Evolutionary conservation across 2,113 vertebrate species (phyloP).

Genomic region (Myxocyprinus asiaticus): DNA sequence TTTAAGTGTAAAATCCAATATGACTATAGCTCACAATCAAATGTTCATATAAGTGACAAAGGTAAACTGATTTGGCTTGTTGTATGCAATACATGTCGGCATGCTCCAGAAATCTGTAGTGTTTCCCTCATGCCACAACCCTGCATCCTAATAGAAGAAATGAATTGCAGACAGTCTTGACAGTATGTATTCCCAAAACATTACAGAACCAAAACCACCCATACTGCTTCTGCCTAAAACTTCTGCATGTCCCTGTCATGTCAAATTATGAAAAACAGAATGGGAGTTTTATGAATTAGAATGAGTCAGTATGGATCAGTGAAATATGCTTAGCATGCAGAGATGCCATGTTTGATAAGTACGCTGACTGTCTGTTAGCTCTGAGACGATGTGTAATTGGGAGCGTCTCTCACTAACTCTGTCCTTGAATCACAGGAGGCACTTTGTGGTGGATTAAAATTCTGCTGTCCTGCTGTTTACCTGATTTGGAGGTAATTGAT

Average conservation of each 20-base stretch:
- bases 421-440: constrained; percentile 18
- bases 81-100: neutral
- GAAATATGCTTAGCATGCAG: constrained; percentile 15
- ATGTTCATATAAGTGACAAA: no score
- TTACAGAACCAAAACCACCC: neutral
- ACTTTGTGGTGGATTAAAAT: constrained; percentile 15
- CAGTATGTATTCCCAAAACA: neutral
- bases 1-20: no score
- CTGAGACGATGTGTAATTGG: constrained; percentile 26
- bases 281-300: constrained; percentile 29
- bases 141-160: neutral
- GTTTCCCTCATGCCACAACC: neutral
- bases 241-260: neutral
- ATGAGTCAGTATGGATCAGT: constrained; percentile 4
- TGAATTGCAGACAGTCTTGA: neutral
- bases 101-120: neutral
- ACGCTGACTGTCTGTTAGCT: constrained; percentile 5
- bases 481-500: constrained; percentile 29
- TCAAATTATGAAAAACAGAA: constrained; percentile 5
- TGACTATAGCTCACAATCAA: no score
- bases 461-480: constrained; percentile 2
- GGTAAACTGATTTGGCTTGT: no score
- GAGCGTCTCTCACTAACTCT: constrained; percentile 14
- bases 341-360: constrained; percentile 27
- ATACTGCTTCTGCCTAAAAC: neutral